These are phyloP conservation scores for Drosophila ambigua DNA, from an alignment of 1,140 invertebrate genomes.

Conservation along the genomic window DNA sequence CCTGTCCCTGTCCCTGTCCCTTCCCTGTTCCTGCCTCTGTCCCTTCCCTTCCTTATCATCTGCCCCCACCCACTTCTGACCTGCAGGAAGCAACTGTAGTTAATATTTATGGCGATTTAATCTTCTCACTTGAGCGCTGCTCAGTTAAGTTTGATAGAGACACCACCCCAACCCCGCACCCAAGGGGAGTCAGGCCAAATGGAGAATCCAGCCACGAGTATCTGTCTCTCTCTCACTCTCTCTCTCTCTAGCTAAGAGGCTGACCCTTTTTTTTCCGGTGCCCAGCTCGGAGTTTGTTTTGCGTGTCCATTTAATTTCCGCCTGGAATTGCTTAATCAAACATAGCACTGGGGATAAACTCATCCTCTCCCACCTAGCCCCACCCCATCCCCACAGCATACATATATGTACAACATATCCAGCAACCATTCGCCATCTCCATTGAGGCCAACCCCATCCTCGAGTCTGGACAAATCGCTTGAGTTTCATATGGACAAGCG, in stretches of 20 bases:
- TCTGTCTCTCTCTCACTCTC: not conserved
- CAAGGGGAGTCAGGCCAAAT: constrained; percentile 13
- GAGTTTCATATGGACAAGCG: constrained; percentile 26
- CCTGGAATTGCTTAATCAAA: constrained; percentile 81
- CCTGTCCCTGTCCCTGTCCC: constrained; percentile 2
- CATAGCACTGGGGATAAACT: constrained; percentile 52
- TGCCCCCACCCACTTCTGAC: constrained; percentile 5
- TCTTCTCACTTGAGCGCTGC: constrained; percentile 80
- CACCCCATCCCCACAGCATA: not conserved
- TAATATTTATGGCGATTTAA: constrained; percentile 83
- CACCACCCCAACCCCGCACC: constrained; percentile 3
- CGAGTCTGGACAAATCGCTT: constrained; percentile 49
- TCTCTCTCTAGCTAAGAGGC: not conserved
- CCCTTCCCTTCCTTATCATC: not conserved
- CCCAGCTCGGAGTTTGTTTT: constrained; percentile 65
- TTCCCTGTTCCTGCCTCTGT: not conserved
- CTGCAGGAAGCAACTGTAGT: constrained; percentile 72
- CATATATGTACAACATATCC: too few species aligned
- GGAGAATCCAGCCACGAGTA: constrained; percentile 15
- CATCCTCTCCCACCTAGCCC: constrained; percentile 1
- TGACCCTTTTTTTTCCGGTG: constrained; percentile 56
- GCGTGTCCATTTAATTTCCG: constrained; percentile 82
- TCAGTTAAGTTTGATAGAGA: constrained; percentile 80
- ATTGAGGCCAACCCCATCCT: not conserved
- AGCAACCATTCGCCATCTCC: not conserved